Conservation (phyloP, 1,140 invertebrate genomes). For the Hyles vespertilio region DNA sequence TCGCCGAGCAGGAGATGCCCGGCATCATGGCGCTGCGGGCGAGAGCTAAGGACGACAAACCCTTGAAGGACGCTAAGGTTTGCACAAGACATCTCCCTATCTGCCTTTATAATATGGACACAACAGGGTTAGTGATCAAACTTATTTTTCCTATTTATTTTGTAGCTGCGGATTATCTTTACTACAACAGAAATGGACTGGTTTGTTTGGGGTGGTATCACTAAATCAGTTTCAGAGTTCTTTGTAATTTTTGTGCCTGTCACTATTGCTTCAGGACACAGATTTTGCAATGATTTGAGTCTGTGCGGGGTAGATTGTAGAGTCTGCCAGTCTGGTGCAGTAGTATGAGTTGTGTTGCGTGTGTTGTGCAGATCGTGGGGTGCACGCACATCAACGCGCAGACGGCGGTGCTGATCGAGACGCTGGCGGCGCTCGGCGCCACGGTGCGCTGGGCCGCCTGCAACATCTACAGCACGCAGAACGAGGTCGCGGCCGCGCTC, state of each 20-base stretch:
- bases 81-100: too few species aligned
- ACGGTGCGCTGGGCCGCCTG: conserved; percentile 96
- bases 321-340: not conserved
- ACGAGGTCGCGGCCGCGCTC: conserved; percentile 97
- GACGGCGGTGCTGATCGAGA: conserved; percentile 97
- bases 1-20: conserved; percentile 99
- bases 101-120: too few species aligned
- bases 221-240: too few species aligned
- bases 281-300: too few species aligned
- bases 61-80: conserved; percentile 92
- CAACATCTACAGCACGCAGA: conserved; percentile 99
- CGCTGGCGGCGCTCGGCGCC: conserved; percentile 91
- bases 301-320: too few species aligned
- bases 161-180: too few species aligned
- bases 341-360: not conserved
- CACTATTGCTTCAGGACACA: too few species aligned
- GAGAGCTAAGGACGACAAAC: conserved; percentile 94
- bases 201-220: too few species aligned
- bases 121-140: too few species aligned
- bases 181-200: too few species aligned
- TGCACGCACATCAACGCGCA: conserved; percentile 99
- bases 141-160: too few species aligned
- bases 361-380: conserved; percentile 85
- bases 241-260: too few species aligned
- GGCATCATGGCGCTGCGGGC: conserved; percentile 96